Evolutionary conservation across 2,113 vertebrate genomes (phyloP).

Genomic region (Sylvia atricapilla): DNA sequence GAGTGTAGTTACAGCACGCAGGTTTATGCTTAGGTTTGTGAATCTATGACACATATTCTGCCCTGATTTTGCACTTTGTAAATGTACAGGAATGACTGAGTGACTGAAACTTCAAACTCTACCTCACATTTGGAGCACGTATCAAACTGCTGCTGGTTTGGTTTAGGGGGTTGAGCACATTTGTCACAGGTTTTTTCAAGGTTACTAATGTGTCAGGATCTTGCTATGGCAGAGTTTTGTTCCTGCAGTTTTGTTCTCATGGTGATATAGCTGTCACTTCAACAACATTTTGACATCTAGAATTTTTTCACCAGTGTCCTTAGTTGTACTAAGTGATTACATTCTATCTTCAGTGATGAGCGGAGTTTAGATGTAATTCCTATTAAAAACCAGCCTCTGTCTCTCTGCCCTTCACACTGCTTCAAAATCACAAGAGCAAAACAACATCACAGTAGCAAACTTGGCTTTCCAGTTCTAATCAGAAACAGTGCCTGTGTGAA

Average conservation of each 20-base stretch:
- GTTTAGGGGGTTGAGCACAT: not conserved
- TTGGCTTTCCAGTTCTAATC: not conserved
- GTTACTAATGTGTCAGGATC: not conserved
- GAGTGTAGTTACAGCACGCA: not conserved
- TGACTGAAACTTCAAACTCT: not conserved
- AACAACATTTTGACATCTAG: not conserved
- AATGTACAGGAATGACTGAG: not conserved
- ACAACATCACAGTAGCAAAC: not conserved
- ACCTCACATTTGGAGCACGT: not conserved
- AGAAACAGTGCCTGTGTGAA: not conserved
- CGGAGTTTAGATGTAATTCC: not conserved
- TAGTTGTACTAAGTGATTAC: constrained; percentile 2
- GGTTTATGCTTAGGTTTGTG: not conserved
- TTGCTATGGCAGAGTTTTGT: not conserved
- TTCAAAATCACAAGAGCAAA: constrained; percentile 8
- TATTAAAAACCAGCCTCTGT: not conserved
- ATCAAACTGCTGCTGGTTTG: not conserved
- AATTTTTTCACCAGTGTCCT: not conserved
- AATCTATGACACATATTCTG: not conserved
- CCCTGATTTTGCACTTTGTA: not conserved
- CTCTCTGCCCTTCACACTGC: not conserved
- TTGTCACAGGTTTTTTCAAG: not conserved
- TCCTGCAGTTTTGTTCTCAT: constrained; percentile 1
- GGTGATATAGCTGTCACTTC: not conserved
- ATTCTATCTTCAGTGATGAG: not conserved